Evolutionary conservation across 1,140 invertebrate species (phyloP).

Genomic region (Drosophila burlai): DNA sequence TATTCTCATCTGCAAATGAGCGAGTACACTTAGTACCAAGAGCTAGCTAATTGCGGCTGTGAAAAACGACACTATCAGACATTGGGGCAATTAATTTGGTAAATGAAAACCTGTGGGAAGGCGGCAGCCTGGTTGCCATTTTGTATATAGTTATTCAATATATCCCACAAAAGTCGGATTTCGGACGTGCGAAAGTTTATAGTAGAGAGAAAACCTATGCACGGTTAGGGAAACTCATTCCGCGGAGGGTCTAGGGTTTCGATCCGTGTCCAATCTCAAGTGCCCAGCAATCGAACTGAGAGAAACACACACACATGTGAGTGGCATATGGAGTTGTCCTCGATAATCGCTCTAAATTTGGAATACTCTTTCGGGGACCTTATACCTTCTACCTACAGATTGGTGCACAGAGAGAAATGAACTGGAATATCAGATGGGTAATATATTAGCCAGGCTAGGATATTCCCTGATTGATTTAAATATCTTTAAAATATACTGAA

Average conservation of each 20-base stretch:
- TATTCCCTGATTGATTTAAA: no score
- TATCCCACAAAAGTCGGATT: not conserved
- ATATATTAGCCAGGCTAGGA: not conserved
- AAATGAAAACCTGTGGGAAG: slow-evolving; percentile 75
- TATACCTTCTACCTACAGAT: slow-evolving; percentile 44
- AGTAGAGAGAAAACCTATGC: slow-evolving; percentile 1
- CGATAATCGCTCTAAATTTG: slow-evolving; percentile 52
- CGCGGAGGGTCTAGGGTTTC: slow-evolving; percentile 7
- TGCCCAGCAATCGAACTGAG: not conserved
- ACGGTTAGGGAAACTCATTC: slow-evolving; percentile 10
- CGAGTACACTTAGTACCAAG: slow-evolving; percentile 37
- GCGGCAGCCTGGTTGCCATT: not conserved
- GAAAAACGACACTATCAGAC: slow-evolving; percentile 55
- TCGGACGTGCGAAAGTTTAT: slow-evolving; percentile 68
- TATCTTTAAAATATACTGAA: not conserved
- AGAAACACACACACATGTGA: slow-evolving; percentile 21
- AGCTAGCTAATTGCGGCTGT: slow-evolving; percentile 62
- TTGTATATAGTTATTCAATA: not conserved
- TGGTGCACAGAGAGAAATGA: slow-evolving; percentile 3
- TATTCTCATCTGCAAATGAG: slow-evolving; percentile 62
- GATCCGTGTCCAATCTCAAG: slow-evolving; percentile 32
- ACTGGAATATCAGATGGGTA: no score
- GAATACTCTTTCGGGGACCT: slow-evolving; percentile 35
- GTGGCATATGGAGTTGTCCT: slow-evolving; percentile 41
- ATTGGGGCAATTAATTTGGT: slow-evolving; percentile 43